These are phyloP conservation scores for Euwallacea similis DNA, from an alignment of 1,140 invertebrate genomes.

Conservation along the genomic window DNA sequence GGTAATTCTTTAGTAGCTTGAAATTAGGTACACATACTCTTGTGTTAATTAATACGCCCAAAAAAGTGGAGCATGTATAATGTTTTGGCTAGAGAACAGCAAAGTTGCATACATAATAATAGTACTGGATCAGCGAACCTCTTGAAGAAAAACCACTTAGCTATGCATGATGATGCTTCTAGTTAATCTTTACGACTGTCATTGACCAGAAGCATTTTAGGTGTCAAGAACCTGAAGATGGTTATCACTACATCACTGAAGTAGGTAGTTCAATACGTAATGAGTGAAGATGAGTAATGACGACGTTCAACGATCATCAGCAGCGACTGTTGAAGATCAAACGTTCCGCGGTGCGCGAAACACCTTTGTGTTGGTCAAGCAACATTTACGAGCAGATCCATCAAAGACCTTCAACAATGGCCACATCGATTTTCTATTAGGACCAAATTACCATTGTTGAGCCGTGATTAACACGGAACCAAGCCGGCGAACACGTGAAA, in stretches of 20 bases:
- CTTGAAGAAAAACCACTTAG: no score
- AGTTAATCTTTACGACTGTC: no score
- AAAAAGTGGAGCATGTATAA: no score
- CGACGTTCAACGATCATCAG: not conserved
- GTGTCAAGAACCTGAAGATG: not conserved
- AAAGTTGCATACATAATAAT: no score
- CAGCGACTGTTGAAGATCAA: not conserved
- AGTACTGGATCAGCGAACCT: no score
- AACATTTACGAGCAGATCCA: conserved; percentile 3
- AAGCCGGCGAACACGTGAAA: conserved; percentile 19
- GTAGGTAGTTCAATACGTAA: conserved; percentile 1
- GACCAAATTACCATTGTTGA: conserved; percentile 35
- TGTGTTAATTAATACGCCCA: no score
- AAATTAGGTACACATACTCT: no score
- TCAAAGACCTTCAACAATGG: conserved; percentile 6
- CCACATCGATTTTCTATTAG: conserved; percentile 37
- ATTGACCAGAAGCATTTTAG: no score
- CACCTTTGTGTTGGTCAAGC: conserved; percentile 1
- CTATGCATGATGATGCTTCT: no score
- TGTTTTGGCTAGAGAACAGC: no score
- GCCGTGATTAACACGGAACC: conserved; percentile 25
- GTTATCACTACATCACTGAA: conserved; percentile 1
- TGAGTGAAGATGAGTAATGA: not conserved
- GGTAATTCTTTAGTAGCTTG: no score
- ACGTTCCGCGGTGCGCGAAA: not conserved